Percentiles rank a stretch among this genome's conserved stretches.
Conservation (phyloP, 2,113 vertebrate species). For the Toxotes chatareus region DNA sequence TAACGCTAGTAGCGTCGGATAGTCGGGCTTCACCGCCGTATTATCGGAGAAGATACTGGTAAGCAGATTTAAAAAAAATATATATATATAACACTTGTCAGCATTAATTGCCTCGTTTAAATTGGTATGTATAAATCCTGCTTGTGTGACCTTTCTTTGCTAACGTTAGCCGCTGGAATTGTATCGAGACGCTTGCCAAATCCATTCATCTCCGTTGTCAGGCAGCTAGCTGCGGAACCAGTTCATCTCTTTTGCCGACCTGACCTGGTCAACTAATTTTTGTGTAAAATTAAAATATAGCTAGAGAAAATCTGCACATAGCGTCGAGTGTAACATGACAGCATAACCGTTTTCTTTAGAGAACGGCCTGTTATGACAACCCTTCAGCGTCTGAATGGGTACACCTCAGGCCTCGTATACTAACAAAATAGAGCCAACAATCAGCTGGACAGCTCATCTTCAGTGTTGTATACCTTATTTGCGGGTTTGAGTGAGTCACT, state of each 20-base stretch:
- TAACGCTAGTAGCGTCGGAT: constrained; percentile 59
- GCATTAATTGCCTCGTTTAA: accelerated
- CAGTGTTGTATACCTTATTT: not conserved
- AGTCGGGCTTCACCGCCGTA: not conserved
- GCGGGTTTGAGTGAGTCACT: not conserved
- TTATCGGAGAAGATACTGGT: constrained; percentile 35
- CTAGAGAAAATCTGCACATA: not conserved
- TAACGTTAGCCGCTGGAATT: constrained; percentile 26
- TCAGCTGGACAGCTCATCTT: not conserved
- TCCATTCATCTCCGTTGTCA: constrained; percentile 66
- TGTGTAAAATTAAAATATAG: not conserved
- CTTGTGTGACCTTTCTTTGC: not conserved
- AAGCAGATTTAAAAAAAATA: constrained; percentile 20
- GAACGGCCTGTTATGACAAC: constrained; percentile 9
- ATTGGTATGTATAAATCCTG: not conserved
- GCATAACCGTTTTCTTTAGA: not conserved
- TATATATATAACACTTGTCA: not conserved
- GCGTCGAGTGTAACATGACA: not conserved
- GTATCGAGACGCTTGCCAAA: not conserved
- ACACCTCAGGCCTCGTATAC: constrained; percentile 22
- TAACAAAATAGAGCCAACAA: not conserved
- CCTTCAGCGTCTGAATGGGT: not conserved
- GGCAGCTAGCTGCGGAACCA: constrained; percentile 33
- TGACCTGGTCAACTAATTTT: not conserved
- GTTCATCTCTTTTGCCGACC: not conserved